These are phyloP conservation scores for Patagioenas fasciata DNA, from an alignment of 2,113 vertebrate genomes.

Conservation along the genomic window DNA sequence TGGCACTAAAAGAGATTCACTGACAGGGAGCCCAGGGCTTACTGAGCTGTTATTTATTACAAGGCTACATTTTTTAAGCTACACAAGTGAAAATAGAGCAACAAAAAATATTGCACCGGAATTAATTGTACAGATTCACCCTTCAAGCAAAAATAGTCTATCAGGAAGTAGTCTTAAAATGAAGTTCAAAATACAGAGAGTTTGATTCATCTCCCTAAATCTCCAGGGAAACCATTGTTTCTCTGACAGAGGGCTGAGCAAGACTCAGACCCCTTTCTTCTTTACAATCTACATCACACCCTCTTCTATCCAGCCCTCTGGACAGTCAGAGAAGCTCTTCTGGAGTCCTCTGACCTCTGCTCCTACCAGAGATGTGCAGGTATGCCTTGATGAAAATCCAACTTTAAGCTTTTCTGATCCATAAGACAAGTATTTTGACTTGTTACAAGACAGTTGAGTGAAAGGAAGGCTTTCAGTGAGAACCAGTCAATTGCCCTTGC, in stretches of 20 bases:
- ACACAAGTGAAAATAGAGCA: slow-evolving; percentile 28
- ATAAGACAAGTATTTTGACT: neutral
- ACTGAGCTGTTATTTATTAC: slow-evolving; percentile 22
- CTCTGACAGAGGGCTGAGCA: neutral
- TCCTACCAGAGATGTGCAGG: neutral
- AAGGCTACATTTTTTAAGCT: slow-evolving; percentile 25
- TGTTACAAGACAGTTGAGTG: neutral
- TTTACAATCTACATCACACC: neutral
- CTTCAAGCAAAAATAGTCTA: slow-evolving; percentile 3
- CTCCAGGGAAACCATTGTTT: neutral
- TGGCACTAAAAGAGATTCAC: slow-evolving; percentile 51
- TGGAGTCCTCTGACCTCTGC: neutral
- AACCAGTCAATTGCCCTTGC: neutral
- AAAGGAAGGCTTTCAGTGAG: neutral
- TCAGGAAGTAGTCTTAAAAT: neutral
- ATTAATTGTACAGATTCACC: slow-evolving; percentile 10
- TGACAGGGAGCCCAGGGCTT: slow-evolving; percentile 16
- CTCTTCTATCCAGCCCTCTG: neutral
- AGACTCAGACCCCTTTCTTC: neutral
- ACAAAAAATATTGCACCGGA: slow-evolving; percentile 21
- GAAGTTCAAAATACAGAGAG: neutral
- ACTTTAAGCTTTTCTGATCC: neutral
- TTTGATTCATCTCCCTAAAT: neutral
- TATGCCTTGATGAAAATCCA: neutral
- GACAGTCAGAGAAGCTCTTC: neutral